Conservation (phyloP, 2,113 vertebrate species). For the Thamnophis sirtalis region DNA sequence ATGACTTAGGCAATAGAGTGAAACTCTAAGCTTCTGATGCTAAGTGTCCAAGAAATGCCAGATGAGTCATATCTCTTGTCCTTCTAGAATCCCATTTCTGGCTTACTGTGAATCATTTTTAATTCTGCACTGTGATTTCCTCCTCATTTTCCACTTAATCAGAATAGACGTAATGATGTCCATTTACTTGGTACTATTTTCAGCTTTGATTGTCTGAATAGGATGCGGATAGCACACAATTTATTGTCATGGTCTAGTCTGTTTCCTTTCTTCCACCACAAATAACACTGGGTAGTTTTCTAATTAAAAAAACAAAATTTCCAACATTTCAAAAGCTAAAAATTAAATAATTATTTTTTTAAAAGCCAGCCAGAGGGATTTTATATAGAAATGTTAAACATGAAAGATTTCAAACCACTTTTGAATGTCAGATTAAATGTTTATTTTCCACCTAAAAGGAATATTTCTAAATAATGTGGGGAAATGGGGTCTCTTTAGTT, state of each 20-base stretch:
- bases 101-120: neutral
- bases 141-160: neutral
- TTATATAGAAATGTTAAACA: neutral
- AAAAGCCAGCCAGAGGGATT: neutral
- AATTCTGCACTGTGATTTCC: neutral
- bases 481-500: neutral
- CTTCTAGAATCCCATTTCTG: neutral
- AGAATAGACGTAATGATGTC: slow-evolving; percentile 1
- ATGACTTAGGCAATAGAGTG: neutral
- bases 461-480: neutral
- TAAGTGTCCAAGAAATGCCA: neutral
- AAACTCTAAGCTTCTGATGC: no score
- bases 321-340: neutral
- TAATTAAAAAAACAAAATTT: neutral
- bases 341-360: neutral
- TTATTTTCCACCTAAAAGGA: neutral
- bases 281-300: neutral
- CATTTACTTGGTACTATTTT: neutral
- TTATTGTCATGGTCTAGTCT: neutral
- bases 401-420: neutral
- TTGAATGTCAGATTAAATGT: neutral
- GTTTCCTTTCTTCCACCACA: neutral
- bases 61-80: neutral
- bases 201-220: neutral
- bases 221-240: neutral